Evolutionary conservation across 2,113 vertebrate genomes (phyloP), one percentile per base, ranked within the genome.

Genomic region (Tetrao urogallus): DNA sequence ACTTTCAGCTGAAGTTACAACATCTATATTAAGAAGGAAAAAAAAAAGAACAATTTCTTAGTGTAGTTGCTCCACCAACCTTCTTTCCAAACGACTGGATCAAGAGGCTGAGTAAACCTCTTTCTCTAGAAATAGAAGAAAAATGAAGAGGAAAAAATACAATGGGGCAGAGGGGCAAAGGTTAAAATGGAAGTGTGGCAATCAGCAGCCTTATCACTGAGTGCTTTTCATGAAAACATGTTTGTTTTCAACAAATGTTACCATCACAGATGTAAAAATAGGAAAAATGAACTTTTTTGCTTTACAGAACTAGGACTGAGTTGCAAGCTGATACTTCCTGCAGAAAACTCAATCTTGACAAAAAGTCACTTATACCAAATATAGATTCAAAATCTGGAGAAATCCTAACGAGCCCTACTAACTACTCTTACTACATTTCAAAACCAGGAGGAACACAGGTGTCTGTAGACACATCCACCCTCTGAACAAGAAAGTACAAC

Each of bases 271-370:
- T 3, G 76, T 34, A 92, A 6, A 60, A 73, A 21, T 48, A 50
- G 60, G 82, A 56, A 16, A 16, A 3, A 17, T 5, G 48, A 69
- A 42, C 11, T 13, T 61, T 71, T 86, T 58, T 8, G 19, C n/a
- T 90, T 83, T 54, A 80, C 52, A 76, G 72, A 87, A 65, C 34
- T 64, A 90, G 22, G 90, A 75, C 52, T 38, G 32, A 78, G 32
- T 30, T 34, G 56, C 25, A 92, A 88, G 43, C 38, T 75, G 77
- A 83, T 1, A 0, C 36, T 84, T 90, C 61, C 54, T 5, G 3
- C 80, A 81, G 73, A 93, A 93, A 90, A 64, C 12, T 74, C 65
- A 52, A 64, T 52, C 83, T 92, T 42, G 42, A 92, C 64, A 88
- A 89, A 71, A 32, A 34, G 14, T 2, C 21, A 54, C 88, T 89